Evolutionary conservation across 2,797 vertebrate genomes (phyloP), one percentile per base, ranked within the genome.

Genomic region (Brachyalestes nurse): DNA sequence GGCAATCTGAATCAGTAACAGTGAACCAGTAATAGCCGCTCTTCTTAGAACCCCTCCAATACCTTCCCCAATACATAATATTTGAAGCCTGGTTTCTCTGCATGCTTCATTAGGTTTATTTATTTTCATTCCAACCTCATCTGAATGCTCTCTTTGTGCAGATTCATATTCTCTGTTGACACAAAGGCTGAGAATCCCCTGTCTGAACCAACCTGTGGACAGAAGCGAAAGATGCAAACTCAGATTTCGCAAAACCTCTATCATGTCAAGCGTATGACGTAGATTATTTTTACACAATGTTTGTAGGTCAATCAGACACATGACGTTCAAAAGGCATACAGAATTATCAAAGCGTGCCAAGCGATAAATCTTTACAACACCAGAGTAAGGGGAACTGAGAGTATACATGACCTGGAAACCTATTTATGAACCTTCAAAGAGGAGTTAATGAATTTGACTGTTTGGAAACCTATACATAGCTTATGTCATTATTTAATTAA

Each of bases 241-340:
- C 42, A 70, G 67, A 70, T 70, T 25, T 47, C 45, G 25, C 12
- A 5, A 51, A 6, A 47, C 10, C 21, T 13, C 42, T 49, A 4
- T 70, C n/a, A 70, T 49, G 66, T 21, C 21, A 70, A 12, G 42
- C 21, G 2, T 49, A 8, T 70, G 67, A 70, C n/a, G 45, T 49
- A 25, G 13, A 42, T 6, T n/a, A 21, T 25, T 47, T 21, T 42
- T 69, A 25, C 45, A 70, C 12, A 38, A 19, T 16, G 67, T 51
- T 70, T 70, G 42, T 70, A 70, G 67, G 67, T 70, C n/a, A 25
- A 49, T 70, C 13, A 13, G 67, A 23, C 42, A 70, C 49, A 51
- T 71, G 23, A 53, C 47, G 1, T 71, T 5, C 5, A 5, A 8
- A 25, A 49, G n/a, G 45, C 14, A 71, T 6, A 17, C 42, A 28